Percentiles rank a stretch among this genome's conserved stretches.
Evolutionary conservation across 1,140 invertebrate species (phyloP).

Genomic region (Drosophila bocqueti): DNA sequence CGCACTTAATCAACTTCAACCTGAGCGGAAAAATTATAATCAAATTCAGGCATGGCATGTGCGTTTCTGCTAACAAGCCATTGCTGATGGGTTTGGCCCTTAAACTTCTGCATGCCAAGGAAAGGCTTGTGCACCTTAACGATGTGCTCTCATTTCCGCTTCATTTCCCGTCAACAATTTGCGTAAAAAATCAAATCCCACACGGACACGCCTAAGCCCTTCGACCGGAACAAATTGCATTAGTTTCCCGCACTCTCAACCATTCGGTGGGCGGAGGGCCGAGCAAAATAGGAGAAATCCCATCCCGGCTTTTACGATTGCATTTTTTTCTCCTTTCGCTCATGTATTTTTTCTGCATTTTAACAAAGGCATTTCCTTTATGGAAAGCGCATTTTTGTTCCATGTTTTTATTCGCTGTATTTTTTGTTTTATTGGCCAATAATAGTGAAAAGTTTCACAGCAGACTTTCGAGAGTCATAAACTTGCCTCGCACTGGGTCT

Average conservation of each 20-base stretch:
- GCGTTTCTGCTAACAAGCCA: constrained; percentile 20
- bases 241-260: constrained; percentile 60
- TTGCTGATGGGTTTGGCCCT: constrained; percentile 13
- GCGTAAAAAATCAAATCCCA: constrained; percentile 47
- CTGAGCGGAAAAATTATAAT: constrained; percentile 1
- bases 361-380: constrained; percentile 35
- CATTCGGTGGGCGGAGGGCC: constrained; percentile 34
- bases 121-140: constrained; percentile 56
- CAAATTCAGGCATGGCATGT: neutral
- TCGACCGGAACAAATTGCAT: constrained; percentile 60
- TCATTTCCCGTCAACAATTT: constrained; percentile 70
- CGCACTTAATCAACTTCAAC: constrained; percentile 7
- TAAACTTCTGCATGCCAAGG: constrained; percentile 11
- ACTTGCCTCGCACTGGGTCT: constrained; percentile 8
- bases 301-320: constrained; percentile 47
- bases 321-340: constrained; percentile 25
- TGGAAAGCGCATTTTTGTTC: constrained; percentile 41
- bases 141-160: constrained; percentile 69
- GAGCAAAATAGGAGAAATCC: constrained; percentile 26
- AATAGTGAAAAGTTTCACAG: constrained; percentile 60
- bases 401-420: constrained; percentile 24
- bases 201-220: constrained; percentile 18
- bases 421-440: constrained; percentile 60
- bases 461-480: constrained; percentile 33
- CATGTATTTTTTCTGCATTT: constrained; percentile 23